A percentile compares a stretch with the other conserved stretches of the same genome.
Conservation (phyloP, 2,113 vertebrate species). For the Myocastor coypus region DNA sequence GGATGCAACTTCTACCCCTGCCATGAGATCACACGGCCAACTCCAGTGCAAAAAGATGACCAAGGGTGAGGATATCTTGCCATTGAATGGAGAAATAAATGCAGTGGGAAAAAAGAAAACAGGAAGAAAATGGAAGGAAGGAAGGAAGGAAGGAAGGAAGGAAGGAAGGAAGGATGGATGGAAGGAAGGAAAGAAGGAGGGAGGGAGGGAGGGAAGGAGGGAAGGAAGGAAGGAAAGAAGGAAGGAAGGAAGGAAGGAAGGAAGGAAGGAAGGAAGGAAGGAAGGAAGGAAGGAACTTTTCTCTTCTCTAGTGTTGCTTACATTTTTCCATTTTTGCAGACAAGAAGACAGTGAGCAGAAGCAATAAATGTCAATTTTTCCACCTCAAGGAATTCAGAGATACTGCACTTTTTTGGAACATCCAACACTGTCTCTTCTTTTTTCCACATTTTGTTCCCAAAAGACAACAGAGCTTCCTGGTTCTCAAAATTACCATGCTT, state of each 20-base stretch:
- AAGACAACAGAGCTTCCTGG: neutral
- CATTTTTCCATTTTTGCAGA: neutral
- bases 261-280: neutral
- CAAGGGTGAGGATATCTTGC: neutral
- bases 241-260: too few species aligned
- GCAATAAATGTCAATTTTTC: neutral
- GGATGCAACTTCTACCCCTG: neutral
- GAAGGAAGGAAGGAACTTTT: neutral
- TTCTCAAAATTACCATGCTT: neutral
- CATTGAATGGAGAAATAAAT: neutral
- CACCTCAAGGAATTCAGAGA: neutral
- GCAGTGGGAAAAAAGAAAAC: too few species aligned
- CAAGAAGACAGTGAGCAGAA: neutral
- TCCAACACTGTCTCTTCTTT: neutral
- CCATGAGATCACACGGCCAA: neutral
- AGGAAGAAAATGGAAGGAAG: too few species aligned
- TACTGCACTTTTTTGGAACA: neutral
- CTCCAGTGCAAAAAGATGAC: neutral
- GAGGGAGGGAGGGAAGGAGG: too few species aligned
- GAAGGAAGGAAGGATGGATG: too few species aligned
- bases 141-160: too few species aligned
- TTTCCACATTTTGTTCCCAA: neutral
- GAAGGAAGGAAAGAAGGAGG: too few species aligned
- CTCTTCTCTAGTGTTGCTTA: neutral
- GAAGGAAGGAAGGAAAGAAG: too few species aligned